Percentiles rank a stretch among this genome's conserved stretches.
phyloP scores from a whole-genome alignment of 2,888 invertebrate species.

The Drosophila anomelani region DNA sequence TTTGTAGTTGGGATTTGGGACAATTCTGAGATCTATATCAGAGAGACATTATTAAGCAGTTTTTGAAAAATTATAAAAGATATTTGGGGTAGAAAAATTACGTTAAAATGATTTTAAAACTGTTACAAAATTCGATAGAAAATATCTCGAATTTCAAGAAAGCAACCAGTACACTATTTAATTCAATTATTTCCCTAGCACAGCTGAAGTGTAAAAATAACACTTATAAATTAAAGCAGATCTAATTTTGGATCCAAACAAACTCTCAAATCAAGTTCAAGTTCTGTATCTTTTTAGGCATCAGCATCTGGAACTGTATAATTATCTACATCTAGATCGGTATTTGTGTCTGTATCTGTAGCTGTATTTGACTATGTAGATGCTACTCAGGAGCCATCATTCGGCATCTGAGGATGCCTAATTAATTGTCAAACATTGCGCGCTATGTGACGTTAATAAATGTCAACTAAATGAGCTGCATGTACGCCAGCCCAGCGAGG shows the following conservation, averaged over 20 bases:
- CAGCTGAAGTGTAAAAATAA: conserved; percentile 26
- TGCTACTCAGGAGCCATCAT: conserved; percentile 26
- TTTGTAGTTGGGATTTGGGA: conserved; percentile 16
- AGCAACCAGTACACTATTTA: background rate
- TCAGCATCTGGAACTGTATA: conserved; percentile 6
- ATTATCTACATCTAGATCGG: conserved; percentile 21
- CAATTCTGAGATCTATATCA: background rate
- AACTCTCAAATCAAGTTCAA: conserved; percentile 44
- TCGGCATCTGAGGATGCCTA: conserved; percentile 54
- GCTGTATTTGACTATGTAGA: conserved; percentile 7
- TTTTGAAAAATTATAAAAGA: background rate
- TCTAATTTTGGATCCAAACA: conserved; percentile 27
- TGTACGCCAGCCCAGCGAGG: conserved; percentile 67
- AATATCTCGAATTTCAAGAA: background rate
- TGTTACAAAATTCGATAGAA: background rate
- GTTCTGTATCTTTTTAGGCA: conserved; percentile 27
- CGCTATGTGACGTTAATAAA: conserved; percentile 79
- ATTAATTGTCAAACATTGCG: conserved; percentile 81
- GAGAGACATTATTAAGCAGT: background rate
- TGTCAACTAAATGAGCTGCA: conserved; percentile 80
- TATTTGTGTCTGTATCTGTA: conserved; percentile 17
- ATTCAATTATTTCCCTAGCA: background rate
- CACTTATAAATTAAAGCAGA: conserved; percentile 51
- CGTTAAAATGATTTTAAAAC: background rate
- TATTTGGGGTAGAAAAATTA: background rate